These are phyloP conservation scores for Anguilla japonica DNA, from an alignment of 2,113 vertebrate genomes.

Conservation along the genomic window DNA sequence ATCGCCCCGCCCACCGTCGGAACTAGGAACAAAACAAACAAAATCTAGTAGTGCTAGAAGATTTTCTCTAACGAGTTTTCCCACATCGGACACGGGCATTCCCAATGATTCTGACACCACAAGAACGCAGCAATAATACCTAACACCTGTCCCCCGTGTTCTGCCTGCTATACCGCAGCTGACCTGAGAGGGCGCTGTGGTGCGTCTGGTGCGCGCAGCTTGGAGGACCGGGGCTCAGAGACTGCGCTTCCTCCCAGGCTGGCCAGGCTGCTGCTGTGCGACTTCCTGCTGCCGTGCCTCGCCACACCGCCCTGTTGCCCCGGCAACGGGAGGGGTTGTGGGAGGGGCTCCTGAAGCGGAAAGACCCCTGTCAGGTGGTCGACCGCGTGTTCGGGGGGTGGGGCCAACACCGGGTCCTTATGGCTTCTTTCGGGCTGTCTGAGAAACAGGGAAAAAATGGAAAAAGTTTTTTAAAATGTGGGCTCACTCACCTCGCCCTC, in stretches of 20 bases:
- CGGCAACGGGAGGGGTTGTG: background rate
- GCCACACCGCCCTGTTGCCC: background rate
- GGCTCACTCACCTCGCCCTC: background rate
- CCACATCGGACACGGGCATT: too few relatives aligned
- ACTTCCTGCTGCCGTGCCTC: background rate
- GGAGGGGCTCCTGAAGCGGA: background rate
- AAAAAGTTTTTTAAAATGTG: background rate
- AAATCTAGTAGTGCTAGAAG: too few relatives aligned
- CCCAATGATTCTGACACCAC: too few relatives aligned
- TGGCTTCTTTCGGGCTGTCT: conserved; percentile 41
- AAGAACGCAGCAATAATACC: too few relatives aligned
- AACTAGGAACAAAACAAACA: too few relatives aligned
- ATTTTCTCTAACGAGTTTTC: too few relatives aligned
- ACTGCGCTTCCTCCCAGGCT: conserved; percentile 53
- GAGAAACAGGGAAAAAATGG: conserved; percentile 14
- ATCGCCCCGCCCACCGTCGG: too few relatives aligned
- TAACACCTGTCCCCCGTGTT: too few relatives aligned
- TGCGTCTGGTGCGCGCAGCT: conserved; percentile 35
- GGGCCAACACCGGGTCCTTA: background rate
- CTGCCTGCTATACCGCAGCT: conserved; percentile 5
- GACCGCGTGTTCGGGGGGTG: conserved; percentile 6
- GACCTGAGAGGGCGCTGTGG: conserved; percentile 56
- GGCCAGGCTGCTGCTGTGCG: conserved; percentile 63
- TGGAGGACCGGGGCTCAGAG: conserved; percentile 40
- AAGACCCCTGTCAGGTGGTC: conserved; percentile 31